Base-by-base conservation (phyloP, 2,797 vertebrate genomes). In the Columba guinea region DNA sequence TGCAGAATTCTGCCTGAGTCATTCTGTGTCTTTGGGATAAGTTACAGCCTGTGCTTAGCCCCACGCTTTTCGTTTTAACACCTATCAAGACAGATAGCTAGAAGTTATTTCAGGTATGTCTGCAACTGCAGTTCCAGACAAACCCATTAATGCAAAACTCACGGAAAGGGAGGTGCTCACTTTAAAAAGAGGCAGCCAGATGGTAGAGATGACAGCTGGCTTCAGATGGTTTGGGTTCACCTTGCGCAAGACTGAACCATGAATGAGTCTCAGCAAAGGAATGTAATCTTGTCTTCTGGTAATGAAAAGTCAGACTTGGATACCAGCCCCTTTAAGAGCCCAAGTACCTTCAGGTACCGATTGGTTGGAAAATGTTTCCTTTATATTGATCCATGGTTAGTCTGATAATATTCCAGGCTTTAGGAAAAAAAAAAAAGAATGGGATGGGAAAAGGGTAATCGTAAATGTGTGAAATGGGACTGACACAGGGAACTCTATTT, bases 261-360 rank as follows among this genome's bases (percentile, higher is more conserved):
- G 52, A 56, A 46, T 89, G 87, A 93, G 73, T 78, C 37, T 91
- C 28, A 32, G 84, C 62, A 81, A 49, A 93, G 89, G 62, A 95
- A 93, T 63, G 69, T 78, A 63, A 63, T 84, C 78, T 67, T 87
- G 64, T 92, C 51, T 93, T 37, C 68, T 83, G 64, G 63, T 75
- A 86, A 75, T 86, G 85, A 18, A 34, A 90, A 73, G 83, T 76
- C 62, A 71, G 30, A 52, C n/a, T 75, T 86, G 85, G 76, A 58
- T 75, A 53, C 23, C 27, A 55, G 87, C 84, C 69, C 11, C 0
- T 9, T 8, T 49, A 55, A 84, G 39, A 82, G 20, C 32, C 75
- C 53, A 19, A 53, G 89, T 78, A 93, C 53, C 59, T 91, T 86
- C 1, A 1, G 70, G 62, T 90, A 69, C 73, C 3, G 8, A 78